phyloP scores from a whole-genome alignment of 2,888 invertebrate genomes.

The Deroplatys truncata region DNA sequence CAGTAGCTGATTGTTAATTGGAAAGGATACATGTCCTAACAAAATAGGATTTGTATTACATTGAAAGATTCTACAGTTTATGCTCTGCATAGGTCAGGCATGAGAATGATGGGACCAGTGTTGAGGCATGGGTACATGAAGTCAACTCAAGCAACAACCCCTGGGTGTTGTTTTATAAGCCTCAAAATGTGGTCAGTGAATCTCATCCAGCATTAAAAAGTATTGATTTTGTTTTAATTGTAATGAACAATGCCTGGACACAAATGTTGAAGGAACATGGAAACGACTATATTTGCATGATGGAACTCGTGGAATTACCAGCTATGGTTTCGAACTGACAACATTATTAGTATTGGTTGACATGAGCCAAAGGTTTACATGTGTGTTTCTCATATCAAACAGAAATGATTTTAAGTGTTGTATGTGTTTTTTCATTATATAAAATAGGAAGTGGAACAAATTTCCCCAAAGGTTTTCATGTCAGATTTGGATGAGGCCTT shows the following conservation, averaged over 20 bases:
- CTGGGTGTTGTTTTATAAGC: conserved; percentile 1
- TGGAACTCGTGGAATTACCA: neutral
- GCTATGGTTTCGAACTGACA: neutral
- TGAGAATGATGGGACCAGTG: no score
- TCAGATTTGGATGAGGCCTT: neutral
- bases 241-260: neutral
- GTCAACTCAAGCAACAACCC: neutral
- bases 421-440: neutral
- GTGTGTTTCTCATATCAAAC: neutral
- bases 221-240: neutral
- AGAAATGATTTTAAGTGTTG: neutral
- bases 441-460: neutral
- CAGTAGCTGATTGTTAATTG: neutral
- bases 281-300: neutral
- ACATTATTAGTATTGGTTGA: neutral
- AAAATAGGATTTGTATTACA: conserved; percentile 32
- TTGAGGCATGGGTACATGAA: no score
- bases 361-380: conserved; percentile 29
- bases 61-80: conserved; percentile 18
- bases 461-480: neutral
- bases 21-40: conserved; percentile 28
- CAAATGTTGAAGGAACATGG: neutral
- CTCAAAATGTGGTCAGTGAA: neutral
- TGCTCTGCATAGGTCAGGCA: neutral
- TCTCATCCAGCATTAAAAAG: neutral